A percentile compares a stretch with the other conserved stretches of the same genome.
Evolutionary conservation across 2,888 invertebrate species (phyloP).

Genomic region (Caenorhabditis sp.): DNA sequence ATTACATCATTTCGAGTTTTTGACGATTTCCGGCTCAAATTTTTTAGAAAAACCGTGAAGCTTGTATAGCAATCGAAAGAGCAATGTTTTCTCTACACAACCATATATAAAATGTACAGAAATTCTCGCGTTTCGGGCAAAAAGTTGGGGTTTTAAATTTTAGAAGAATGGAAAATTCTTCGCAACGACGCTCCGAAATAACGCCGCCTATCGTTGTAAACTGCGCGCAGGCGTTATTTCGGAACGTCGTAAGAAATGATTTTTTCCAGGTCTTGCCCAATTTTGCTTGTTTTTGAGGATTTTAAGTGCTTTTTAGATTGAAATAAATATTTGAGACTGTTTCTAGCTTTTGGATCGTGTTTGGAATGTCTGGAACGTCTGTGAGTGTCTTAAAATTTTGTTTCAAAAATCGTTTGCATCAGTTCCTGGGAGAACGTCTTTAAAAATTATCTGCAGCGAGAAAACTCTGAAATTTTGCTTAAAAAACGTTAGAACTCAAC

Average conservation of each 20-base stretch:
- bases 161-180: constrained; percentile 1
- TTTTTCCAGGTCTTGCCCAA: not conserved
- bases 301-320: not conserved
- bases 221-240: constrained; percentile 28
- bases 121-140: not conserved
- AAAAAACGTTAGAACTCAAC: not conserved
- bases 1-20: constrained; percentile 28
- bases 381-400: too few species aligned
- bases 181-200: constrained; percentile 46
- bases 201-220: constrained; percentile 36
- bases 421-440: not conserved
- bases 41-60: not conserved
- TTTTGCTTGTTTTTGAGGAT: not conserved
- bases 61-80: too few species aligned
- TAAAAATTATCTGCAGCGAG: not conserved
- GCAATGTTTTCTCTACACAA: not conserved
- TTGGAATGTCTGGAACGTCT: too few species aligned
- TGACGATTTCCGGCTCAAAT: not conserved
- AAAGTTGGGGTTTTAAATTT: not conserved
- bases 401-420: too few species aligned
- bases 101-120: not conserved
- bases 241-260: constrained; percentile 18
- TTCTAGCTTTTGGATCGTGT: too few species aligned
- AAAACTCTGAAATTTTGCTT: too few species aligned
- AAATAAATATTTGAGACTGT: not conserved